Conservation (phyloP, 2,113 vertebrate genomes). For the Ceyx cyanopectus region DNA sequence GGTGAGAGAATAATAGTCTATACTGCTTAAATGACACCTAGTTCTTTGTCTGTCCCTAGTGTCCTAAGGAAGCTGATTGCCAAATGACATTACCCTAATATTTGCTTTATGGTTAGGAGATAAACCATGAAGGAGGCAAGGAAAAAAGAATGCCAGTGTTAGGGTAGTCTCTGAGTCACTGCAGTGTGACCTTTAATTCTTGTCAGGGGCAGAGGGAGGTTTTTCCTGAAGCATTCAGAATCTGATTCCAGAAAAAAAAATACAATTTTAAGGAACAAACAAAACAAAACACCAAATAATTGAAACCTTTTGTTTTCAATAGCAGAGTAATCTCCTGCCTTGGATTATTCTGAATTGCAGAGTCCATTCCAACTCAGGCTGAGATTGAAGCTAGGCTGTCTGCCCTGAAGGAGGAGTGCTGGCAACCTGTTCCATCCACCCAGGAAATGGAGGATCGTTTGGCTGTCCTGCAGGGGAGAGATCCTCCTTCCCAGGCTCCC, state of each 20-base stretch:
- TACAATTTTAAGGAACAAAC: neutral
- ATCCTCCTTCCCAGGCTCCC: constrained; percentile 76
- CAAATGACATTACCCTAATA: neutral
- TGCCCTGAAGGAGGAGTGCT: constrained; percentile 81
- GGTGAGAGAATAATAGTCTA: neutral
- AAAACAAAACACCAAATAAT: neutral
- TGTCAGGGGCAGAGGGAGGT: fast-evolving
- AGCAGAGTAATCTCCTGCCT: neutral
- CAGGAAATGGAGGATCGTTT: constrained; percentile 90
- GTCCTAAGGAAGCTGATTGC: neutral
- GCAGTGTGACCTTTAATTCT: neutral
- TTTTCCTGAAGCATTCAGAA: neutral
- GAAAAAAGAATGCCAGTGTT: neutral
- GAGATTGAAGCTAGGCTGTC: constrained; percentile 92
- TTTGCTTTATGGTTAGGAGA: neutral
- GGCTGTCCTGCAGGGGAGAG: constrained; percentile 84
- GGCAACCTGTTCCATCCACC: constrained; percentile 80
- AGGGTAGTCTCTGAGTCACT: neutral
- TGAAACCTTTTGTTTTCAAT: neutral
- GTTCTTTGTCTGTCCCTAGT: neutral
- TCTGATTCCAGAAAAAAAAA: neutral
- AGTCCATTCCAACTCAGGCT: constrained; percentile 84
- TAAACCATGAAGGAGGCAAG: neutral
- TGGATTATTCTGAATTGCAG: constrained; percentile 71
- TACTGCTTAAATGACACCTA: neutral